Evolutionary conservation across 2,888 invertebrate genomes (phyloP).

Genomic region (Agonopterix arenella): DNA sequence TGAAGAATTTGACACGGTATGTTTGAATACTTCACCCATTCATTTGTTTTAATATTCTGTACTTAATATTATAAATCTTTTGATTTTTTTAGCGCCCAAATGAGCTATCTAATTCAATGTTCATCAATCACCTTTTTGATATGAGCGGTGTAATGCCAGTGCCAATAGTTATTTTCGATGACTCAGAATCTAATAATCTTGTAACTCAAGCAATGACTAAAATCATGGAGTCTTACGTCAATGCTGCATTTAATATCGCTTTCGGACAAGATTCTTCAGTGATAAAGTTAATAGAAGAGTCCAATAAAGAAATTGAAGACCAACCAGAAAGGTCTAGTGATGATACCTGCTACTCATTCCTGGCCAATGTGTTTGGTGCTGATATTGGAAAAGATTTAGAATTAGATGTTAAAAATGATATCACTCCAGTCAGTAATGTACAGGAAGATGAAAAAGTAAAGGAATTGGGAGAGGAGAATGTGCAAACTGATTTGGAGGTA

Average conservation of each 20-base stretch:
- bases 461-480: not conserved
- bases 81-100: conserved; percentile 29
- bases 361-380: conserved; percentile 32
- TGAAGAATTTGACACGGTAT: conserved; percentile 45
- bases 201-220: conserved; percentile 33
- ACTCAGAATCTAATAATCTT: conserved; percentile 26
- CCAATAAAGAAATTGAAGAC: conserved; percentile 4
- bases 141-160: conserved; percentile 55
- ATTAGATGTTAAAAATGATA: conserved; percentile 25
- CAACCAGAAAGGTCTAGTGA: conserved; percentile 20
- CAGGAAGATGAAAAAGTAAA: conserved; percentile 13
- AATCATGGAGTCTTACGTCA: conserved; percentile 42
- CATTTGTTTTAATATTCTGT: not conserved
- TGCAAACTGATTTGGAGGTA: not conserved
- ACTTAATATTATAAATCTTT: not conserved
- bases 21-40: conserved; percentile 7
- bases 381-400: conserved; percentile 30
- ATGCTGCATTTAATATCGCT: conserved; percentile 29
- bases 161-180: conserved; percentile 22
- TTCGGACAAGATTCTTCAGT: conserved; percentile 17
- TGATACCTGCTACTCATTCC: conserved; percentile 42
- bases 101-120: conserved; percentile 43
- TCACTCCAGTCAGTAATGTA: too few relatives aligned
- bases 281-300: not conserved
- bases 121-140: conserved; percentile 57